phyloP scores from a whole-genome alignment of 2,888 invertebrate species.

The Prosapia bicincta region DNA sequence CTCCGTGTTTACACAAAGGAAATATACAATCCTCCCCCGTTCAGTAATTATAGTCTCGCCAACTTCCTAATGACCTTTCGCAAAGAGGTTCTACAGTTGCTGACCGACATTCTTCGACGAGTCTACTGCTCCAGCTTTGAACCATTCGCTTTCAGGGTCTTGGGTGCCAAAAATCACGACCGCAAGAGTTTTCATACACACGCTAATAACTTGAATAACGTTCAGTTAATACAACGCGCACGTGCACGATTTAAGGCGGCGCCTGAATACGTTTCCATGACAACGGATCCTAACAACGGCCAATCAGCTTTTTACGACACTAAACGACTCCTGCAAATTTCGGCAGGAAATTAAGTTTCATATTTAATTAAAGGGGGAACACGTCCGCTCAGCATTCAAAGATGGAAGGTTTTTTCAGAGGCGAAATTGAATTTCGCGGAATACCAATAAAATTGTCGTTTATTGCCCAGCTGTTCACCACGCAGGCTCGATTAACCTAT shows the following conservation, averaged over 20 bases:
- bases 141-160: no score
- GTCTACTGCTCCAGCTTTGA: no score
- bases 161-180: no score
- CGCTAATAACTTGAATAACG: neutral
- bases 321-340: neutral
- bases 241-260: neutral
- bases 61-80: no score
- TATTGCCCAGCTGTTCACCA: no score
- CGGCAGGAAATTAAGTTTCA: neutral
- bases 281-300: neutral
- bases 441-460: neutral
- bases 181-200: no score
- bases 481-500: no score
- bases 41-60: no score
- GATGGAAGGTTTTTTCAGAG: neutral
- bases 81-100: no score
- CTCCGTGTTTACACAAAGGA: no score
- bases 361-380: neutral
- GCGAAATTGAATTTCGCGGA: neutral
- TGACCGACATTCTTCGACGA: no score
- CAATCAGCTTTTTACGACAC: neutral
- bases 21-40: no score
- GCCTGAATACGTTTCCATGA: neutral
- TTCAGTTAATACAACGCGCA: neutral
- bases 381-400: neutral